Conservation (phyloP, 2,113 vertebrate species). For the Macquaria australasica region DNA sequence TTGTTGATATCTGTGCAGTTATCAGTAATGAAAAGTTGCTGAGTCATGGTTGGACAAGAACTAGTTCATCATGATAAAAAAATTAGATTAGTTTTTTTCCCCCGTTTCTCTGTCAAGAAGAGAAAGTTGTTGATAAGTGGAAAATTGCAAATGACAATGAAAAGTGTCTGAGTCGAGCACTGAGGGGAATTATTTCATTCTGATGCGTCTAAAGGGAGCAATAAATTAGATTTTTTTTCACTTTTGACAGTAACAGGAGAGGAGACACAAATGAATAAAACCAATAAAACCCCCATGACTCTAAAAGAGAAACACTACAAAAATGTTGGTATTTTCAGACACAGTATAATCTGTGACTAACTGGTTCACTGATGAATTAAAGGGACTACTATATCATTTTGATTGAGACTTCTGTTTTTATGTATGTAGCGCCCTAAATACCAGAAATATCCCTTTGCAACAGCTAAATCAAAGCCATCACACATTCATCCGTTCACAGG, state of each 20-base stretch:
- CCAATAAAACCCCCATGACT: background rate
- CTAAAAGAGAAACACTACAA: background rate
- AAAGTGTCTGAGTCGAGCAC: conserved; percentile 23
- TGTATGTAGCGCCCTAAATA: background rate
- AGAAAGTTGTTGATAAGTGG: conserved; percentile 57
- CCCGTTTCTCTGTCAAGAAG: conserved; percentile 34
- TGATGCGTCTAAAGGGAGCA: conserved; percentile 28
- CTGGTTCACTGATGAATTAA: background rate
- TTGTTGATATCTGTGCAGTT: conserved; percentile 70
- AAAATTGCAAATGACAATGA: conserved; percentile 60
- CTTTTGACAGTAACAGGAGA: conserved; percentile 49
- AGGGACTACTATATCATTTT: background rate
- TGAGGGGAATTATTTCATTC: conserved; percentile 50
- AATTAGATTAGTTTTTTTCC: conserved; percentile 31
- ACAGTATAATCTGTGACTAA: background rate
- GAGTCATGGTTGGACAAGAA: conserved; percentile 67
- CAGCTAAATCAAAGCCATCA: background rate
- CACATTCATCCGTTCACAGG: background rate
- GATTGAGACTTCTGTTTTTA: background rate
- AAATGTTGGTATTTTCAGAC: background rate
- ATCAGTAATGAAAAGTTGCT: conserved; percentile 68
- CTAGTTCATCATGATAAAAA: conserved; percentile 53
- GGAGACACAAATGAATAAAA: background rate
- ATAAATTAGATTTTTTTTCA: conserved; percentile 65
- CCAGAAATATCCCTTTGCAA: background rate